Evolutionary conservation across 2,797 vertebrate species (phyloP).

Genomic region (Pyrocephalus nanus): DNA sequence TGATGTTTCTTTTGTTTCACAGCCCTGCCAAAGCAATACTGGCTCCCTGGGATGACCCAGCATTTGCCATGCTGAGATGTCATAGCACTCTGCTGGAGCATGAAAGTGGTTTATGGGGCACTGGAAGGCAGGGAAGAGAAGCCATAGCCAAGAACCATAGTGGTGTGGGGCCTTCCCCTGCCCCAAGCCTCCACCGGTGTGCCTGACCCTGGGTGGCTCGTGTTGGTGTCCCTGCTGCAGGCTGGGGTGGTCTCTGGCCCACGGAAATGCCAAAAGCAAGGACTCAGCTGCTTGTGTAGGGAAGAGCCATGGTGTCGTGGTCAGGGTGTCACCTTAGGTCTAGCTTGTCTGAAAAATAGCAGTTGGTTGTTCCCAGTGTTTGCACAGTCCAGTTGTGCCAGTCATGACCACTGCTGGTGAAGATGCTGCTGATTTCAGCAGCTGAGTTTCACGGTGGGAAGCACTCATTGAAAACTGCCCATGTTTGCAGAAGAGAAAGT

Average conservation of each 20-base stretch:
- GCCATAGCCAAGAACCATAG: background rate
- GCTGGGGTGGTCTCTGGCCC: background rate
- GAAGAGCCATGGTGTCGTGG: background rate
- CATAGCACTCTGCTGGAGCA: conserved; percentile 52
- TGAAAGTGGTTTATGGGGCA: conserved; percentile 32
- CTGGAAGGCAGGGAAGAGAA: background rate
- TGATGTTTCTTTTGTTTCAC: conserved; percentile 50
- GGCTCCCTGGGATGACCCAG: conserved; percentile 50
- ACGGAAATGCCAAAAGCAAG: background rate
- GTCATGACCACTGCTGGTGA: background rate
- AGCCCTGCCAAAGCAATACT: conserved; percentile 39
- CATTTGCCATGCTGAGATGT: conserved; percentile 9
- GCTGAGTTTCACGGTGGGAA: background rate
- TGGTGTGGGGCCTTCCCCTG: fast-evolving
- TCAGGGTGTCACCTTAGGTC: background rate
- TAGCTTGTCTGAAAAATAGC: background rate
- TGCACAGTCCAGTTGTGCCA: background rate
- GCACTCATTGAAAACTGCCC: background rate
- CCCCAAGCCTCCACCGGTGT: background rate
- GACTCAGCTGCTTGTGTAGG: background rate
- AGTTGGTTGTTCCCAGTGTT: background rate
- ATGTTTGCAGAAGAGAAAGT: conserved; percentile 7
- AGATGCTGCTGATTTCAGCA: conserved; percentile 13
- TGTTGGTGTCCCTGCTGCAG: background rate
- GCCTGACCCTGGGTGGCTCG: background rate